These are phyloP conservation scores for Eubasilissa splendida DNA, from an alignment of 2,888 invertebrate genomes.

Conservation along the genomic window DNA sequence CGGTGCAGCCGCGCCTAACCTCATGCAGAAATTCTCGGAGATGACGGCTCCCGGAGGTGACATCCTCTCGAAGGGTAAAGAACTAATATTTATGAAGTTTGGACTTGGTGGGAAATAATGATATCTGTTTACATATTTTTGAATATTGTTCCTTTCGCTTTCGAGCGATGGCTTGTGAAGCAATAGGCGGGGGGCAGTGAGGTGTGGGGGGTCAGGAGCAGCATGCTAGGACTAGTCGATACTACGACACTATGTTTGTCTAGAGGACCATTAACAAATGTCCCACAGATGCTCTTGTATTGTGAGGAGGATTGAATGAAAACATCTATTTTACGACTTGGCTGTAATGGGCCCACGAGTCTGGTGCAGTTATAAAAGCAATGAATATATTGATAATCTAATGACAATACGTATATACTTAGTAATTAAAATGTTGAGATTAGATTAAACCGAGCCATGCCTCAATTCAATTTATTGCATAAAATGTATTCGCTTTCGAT, in stretches of 20 bases:
- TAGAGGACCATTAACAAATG: constrained; percentile 9
- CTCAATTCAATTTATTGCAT: constrained; percentile 34
- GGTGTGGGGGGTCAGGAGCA: constrained; percentile 32
- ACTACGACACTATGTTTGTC: not conserved
- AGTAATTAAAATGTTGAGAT: constrained; percentile 45
- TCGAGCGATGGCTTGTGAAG: constrained; percentile 33
- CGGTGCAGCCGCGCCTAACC: constrained; percentile 76
- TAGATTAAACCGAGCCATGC: constrained; percentile 50
- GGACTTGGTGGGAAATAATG: constrained; percentile 86
- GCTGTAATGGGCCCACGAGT: constrained; percentile 40
- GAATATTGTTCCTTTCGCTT: constrained; percentile 41
- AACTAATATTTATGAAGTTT: constrained; percentile 95
- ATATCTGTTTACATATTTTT: constrained; percentile 25
- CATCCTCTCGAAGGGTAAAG: constrained; percentile 93
- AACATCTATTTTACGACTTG: constrained; percentile 28
- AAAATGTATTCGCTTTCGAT: constrained; percentile 35
- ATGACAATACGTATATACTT: constrained; percentile 54
- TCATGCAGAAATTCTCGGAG: constrained; percentile 92
- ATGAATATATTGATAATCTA: constrained; percentile 51
- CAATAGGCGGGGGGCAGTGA: constrained; percentile 38
- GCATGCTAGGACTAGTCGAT: not conserved
- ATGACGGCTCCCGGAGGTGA: constrained; percentile 92
- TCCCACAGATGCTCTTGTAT: not conserved
- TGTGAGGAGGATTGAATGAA: not conserved
- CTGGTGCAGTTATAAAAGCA: constrained; percentile 39